A percentile compares a stretch with the other conserved stretches of the same genome.
These are phyloP conservation scores for Coturnix japonica DNA, from an alignment of 2,113 vertebrate genomes.

Conservation along the genomic window DNA sequence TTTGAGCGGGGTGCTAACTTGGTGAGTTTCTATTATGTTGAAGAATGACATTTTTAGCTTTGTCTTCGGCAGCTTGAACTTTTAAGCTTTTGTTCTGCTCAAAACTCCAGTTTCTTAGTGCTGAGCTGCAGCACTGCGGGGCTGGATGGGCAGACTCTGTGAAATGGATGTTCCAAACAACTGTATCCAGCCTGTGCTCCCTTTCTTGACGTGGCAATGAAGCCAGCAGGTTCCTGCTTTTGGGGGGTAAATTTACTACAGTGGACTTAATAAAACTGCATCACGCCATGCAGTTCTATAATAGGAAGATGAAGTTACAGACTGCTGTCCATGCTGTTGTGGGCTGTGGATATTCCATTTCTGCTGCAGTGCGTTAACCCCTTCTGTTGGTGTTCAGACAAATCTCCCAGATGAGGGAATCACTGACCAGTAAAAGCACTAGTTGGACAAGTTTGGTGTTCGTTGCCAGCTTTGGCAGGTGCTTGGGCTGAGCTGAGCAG, in stretches of 20 bases:
- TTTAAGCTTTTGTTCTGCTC: background rate
- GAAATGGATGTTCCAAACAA: background rate
- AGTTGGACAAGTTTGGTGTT: background rate
- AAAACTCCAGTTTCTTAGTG: background rate
- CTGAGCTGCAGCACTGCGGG: background rate
- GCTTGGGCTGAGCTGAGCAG: background rate
- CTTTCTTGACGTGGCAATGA: background rate
- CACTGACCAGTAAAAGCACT: background rate
- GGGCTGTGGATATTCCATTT: background rate
- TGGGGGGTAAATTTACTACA: background rate
- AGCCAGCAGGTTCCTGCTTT: background rate
- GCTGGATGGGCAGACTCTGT: background rate
- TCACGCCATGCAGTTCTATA: background rate
- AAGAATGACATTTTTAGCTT: background rate
- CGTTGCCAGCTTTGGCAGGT: background rate
- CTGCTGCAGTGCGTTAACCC: background rate
- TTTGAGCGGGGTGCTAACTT: background rate
- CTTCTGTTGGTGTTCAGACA: background rate
- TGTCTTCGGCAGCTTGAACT: background rate
- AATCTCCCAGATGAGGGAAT: background rate
- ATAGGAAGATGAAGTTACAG: background rate
- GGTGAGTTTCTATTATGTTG: background rate
- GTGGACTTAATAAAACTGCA: background rate
- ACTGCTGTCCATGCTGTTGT: fast-evolving
- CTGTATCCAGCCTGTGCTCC: background rate